Evolutionary conservation across 2,888 invertebrate genomes (phyloP), one percentile per base, ranked within the genome.

Genomic region (Morpho deidamia): DNA sequence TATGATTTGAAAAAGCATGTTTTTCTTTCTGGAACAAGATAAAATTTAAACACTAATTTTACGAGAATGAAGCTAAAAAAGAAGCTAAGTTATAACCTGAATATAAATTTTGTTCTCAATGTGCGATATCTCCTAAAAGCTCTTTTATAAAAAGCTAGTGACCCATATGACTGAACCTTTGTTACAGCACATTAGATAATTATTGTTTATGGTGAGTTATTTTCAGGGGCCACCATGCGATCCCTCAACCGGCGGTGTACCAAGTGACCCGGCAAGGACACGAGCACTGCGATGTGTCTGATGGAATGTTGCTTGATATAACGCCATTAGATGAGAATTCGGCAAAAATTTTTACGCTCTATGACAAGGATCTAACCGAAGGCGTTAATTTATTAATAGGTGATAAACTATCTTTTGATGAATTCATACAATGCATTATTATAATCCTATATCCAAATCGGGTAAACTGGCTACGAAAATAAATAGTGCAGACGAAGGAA

Each of bases 381-480:
- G 94, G 94, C 61, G 92, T 92, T 72, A 94, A 94, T 84, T 90
- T 94, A 67, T 91, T 94, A 65, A 94, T 93, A 87, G 94, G 94
- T 94, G 10, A 39, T 11, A 11, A 11, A 39, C 3, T 11, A 23
- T 5, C n/a, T n/a, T 1, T 1, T 23, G 0, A 23, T 23, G 23
- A 5, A 3, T 23, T 23, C 2, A 23, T 23, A 23, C 23, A 23
- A 23, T 23, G 23, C 23, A 23, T 3, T 23, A 5, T 23, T 23
- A 23, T 23, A 5, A 23, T 23, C 23, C 23, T 23, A 23, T 5
- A n/a, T n/a, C n/a, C n/a, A n/a, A n/a, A n/a, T n/a, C n/a, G n/a
- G n/a, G n/a, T n/a, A n/a, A n/a, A n/a, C n/a, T n/a, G n/a, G n/a
- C n/a, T n/a, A n/a, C n/a, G n/a, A n/a, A n/a, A n/a, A n/a, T n/a